Evolutionary conservation across 2,888 invertebrate species (phyloP).

Genomic region (Agonopterix alstromeriana): DNA sequence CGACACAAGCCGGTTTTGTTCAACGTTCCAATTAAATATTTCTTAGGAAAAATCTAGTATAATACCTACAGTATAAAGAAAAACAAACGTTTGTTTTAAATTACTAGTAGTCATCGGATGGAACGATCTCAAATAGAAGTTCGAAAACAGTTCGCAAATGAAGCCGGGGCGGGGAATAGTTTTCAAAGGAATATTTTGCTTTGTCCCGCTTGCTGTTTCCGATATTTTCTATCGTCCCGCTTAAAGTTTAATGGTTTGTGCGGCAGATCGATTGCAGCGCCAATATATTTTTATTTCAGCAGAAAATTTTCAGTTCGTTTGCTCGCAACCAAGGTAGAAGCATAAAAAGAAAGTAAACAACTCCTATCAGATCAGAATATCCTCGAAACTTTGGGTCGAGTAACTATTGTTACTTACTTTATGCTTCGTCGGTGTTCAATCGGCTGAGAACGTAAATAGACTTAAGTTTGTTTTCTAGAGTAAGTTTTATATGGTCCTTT

Average conservation of each 20-base stretch:
- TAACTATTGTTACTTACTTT: slow-evolving; percentile 23
- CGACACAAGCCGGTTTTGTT: slow-evolving; percentile 41
- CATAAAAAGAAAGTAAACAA: slow-evolving; percentile 27
- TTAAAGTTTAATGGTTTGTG: slow-evolving; percentile 61
- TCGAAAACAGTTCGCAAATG: slow-evolving; percentile 36
- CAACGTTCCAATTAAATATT: slow-evolving; percentile 44
- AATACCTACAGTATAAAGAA: no score
- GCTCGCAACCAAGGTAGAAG: slow-evolving; percentile 22
- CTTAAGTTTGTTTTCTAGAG: background rate
- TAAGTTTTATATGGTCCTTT: background rate
- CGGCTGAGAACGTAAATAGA: slow-evolving; percentile 19
- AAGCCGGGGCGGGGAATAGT: slow-evolving; percentile 40
- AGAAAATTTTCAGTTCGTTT: slow-evolving; percentile 53
- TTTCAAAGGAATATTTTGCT: slow-evolving; percentile 56
- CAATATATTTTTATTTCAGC: slow-evolving; percentile 62
- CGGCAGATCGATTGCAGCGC: slow-evolving; percentile 46
- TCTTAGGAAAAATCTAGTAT: background rate
- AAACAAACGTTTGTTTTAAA: no score
- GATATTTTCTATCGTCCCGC: slow-evolving; percentile 48
- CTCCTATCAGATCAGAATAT: slow-evolving; percentile 12
- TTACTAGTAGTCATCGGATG: slow-evolving; percentile 13
- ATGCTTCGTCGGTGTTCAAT: slow-evolving; percentile 21
- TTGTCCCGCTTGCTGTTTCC: slow-evolving; percentile 48
- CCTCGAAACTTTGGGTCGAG: slow-evolving; percentile 21
- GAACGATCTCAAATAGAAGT: slow-evolving; percentile 26